phyloP scores from a whole-genome alignment of 2,888 invertebrate genomes.

The Perizoma affinitatum region DNA sequence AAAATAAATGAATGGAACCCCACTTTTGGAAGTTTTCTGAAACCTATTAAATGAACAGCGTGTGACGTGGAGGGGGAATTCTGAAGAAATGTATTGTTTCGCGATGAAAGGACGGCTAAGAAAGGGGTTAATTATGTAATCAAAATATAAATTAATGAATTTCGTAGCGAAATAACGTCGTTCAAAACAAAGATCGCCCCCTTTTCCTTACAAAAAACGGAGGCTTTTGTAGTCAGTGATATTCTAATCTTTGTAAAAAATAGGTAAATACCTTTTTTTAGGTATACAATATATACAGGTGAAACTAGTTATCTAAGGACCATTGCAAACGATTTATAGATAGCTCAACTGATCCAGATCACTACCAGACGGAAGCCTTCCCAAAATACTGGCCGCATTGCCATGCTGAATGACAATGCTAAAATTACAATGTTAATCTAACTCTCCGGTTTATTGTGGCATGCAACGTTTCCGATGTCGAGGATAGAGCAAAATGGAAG shows the following conservation, averaged over 20 bases:
- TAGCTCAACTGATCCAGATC: too few species aligned
- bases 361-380: too few species aligned
- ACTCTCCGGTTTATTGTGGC: too few species aligned
- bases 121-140: conserved; percentile 31
- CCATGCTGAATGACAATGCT: too few species aligned
- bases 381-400: too few species aligned
- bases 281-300: too few species aligned
- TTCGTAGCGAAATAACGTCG: conserved; percentile 19
- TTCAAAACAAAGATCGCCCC: not conserved
- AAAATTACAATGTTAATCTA: too few species aligned
- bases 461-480: too few species aligned
- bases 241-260: too few species aligned
- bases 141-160: conserved; percentile 25
- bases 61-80: conserved; percentile 23
- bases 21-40: conserved; percentile 33
- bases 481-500: too few species aligned
- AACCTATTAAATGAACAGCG: conserved; percentile 38
- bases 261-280: not conserved
- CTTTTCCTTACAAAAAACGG: not conserved
- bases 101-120: conserved; percentile 15
- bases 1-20: conserved; percentile 64
- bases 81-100: conserved; percentile 27
- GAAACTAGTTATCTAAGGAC: too few species aligned
- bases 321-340: too few species aligned
- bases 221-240: not conserved